Evolutionary conservation across 2,888 invertebrate genomes (phyloP).

Genomic region (Drosophila paramelanica): DNA sequence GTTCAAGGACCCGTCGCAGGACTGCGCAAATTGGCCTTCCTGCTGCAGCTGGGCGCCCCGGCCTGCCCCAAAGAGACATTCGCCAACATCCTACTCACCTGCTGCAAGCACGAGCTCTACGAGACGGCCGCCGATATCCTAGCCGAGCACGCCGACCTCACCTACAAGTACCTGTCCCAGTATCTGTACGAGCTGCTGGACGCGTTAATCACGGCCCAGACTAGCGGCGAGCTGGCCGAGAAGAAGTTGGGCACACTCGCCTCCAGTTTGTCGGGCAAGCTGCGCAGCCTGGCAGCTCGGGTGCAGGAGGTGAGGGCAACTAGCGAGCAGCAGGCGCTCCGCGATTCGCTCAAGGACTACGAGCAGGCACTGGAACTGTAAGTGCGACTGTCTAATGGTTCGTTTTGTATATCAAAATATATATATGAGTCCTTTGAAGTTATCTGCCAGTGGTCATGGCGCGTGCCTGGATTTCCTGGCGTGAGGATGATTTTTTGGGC

Average conservation of each 20-base stretch:
- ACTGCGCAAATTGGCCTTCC: conserved; percentile 92
- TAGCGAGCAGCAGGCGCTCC: conserved; percentile 94
- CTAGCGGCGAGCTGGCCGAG: conserved; percentile 97
- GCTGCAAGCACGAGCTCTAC: conserved; percentile 98
- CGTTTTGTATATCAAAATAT: neutral
- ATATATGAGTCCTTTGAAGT: conserved; percentile 83
- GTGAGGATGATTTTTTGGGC: conserved; percentile 96
- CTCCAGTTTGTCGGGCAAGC: conserved; percentile 94
- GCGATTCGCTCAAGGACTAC: conserved; percentile 95
- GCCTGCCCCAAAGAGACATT: conserved; percentile 98
- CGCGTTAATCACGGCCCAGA: conserved; percentile 98
- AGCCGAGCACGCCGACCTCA: conserved; percentile 98
- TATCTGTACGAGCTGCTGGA: conserved; percentile 98
- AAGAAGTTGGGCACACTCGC: conserved; percentile 97
- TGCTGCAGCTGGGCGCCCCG: conserved; percentile 95
- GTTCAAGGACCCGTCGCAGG: conserved; percentile 97
- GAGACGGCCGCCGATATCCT: conserved; percentile 99
- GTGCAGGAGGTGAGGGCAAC: conserved; percentile 96
- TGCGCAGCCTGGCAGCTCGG: conserved; percentile 96
- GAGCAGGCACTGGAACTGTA: conserved; percentile 92
- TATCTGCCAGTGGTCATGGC: conserved; percentile 99
- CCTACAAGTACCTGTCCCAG: conserved; percentile 96
- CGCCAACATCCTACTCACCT: conserved; percentile 96
- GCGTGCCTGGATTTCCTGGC: conserved; percentile 99
- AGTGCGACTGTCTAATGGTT: conserved; percentile 41